phyloP scores from a whole-genome alignment of 2,797 vertebrate species.

The Syndactyla subalaris region DNA sequence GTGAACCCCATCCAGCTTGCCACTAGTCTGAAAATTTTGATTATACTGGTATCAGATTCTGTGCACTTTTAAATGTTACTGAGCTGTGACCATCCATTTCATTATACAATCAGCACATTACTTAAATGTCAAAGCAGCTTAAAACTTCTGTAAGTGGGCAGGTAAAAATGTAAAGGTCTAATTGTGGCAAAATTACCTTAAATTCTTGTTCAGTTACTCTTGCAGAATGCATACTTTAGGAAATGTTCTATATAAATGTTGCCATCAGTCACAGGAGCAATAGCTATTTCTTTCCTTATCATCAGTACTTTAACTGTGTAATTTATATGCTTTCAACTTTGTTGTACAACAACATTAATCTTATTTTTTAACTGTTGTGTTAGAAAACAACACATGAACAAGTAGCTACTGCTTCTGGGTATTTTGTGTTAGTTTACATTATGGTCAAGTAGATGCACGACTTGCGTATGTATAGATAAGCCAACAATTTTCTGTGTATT shows the following conservation, averaged over 20 bases:
- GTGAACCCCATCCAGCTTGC: slow-evolving; percentile 37
- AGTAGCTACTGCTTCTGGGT: slow-evolving; percentile 73
- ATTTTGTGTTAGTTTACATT: slow-evolving; percentile 71
- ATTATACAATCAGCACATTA: slow-evolving; percentile 54
- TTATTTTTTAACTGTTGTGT: slow-evolving; percentile 9
- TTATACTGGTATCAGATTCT: slow-evolving; percentile 36
- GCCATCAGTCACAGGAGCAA: slow-evolving; percentile 67
- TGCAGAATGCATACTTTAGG: slow-evolving; percentile 69
- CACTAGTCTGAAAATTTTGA: slow-evolving; percentile 43
- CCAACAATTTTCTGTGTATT: slow-evolving; percentile 81
- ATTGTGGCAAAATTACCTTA: slow-evolving; percentile 36
- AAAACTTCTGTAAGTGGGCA: slow-evolving; percentile 60
- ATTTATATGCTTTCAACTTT: not conserved
- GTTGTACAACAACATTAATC: slow-evolving; percentile 14
- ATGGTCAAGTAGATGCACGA: slow-evolving; percentile 78
- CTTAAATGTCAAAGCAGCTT: slow-evolving; percentile 67
- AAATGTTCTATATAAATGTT: slow-evolving; percentile 54
- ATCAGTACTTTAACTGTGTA: not conserved
- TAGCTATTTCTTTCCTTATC: slow-evolving; percentile 64
- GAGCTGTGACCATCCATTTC: slow-evolving; percentile 63
- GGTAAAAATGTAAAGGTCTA: slow-evolving; percentile 67
- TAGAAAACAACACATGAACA: slow-evolving; percentile 1
- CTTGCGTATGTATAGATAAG: slow-evolving; percentile 81
- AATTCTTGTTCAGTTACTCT: slow-evolving; percentile 52
- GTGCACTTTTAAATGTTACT: slow-evolving; percentile 66